These are phyloP conservation scores for Brevipalpus yothersi DNA, from an alignment of 1,140 invertebrate species.

Conservation along the genomic window DNA sequence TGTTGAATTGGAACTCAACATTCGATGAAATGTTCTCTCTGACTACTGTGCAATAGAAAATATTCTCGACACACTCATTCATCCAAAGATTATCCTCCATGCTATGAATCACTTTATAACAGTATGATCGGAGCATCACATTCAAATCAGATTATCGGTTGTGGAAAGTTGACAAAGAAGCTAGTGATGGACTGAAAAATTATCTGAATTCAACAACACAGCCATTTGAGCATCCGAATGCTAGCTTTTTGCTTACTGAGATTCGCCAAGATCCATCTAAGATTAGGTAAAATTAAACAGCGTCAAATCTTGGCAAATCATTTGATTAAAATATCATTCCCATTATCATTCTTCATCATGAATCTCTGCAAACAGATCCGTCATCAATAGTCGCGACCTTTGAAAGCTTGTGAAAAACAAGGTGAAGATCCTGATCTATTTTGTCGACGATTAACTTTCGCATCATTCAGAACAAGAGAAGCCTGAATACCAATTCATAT, in stretches of 20 bases:
- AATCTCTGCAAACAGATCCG: constrained; percentile 37
- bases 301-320: too few species aligned
- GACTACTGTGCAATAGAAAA: too few species aligned
- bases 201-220: constrained; percentile 16
- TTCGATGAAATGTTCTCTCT: too few species aligned
- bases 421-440: constrained; percentile 44
- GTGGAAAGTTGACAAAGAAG: constrained; percentile 71
- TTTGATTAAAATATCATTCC: too few species aligned
- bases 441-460: constrained; percentile 61
- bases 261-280: constrained; percentile 38
- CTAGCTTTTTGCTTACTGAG: constrained; percentile 66
- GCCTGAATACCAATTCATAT: constrained; percentile 17
- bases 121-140: constrained; percentile 91
- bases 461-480: constrained; percentile 63
- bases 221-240: constrained; percentile 78
- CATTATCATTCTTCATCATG: too few species aligned
- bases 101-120: constrained; percentile 65
- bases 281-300: constrained; percentile 1
- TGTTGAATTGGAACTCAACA: too few species aligned
- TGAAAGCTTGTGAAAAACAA: constrained; percentile 24
- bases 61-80: constrained; percentile 26
- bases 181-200: constrained; percentile 65
- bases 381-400: constrained; percentile 78
- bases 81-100: constrained; percentile 78
- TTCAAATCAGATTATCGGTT: constrained; percentile 62